Conservation (phyloP, 1,140 invertebrate genomes). For the Mactra quadrangularis region DNA sequence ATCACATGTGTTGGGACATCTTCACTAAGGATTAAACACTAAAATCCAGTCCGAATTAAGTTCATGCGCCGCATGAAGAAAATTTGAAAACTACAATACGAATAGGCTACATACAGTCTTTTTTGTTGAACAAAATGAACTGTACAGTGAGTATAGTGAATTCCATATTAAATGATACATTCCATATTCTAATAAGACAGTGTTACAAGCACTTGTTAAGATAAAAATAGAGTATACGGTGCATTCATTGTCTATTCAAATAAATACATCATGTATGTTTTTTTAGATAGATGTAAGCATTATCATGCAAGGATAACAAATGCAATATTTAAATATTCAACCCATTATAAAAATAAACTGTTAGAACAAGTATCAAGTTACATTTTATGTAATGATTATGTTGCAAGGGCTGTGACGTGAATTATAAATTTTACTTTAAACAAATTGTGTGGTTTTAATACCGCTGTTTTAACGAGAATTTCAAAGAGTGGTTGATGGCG, state of each 20-base stretch:
- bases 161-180: no score
- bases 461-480: constrained; percentile 13
- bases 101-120: no score
- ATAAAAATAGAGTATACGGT: not conserved
- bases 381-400: not conserved
- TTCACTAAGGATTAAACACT: no score
- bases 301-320: not conserved
- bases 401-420: not conserved
- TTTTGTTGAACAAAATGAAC: no score
- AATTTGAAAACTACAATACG: no score
- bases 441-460: constrained; percentile 9
- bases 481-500: not conserved
- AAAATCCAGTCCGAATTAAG: no score
- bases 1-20: no score
- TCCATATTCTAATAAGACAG: no score
- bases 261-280: no score
- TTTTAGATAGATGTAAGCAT: not conserved
- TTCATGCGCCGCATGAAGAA: no score
- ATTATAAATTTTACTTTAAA: constrained; percentile 36
- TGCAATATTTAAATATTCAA: not conserved
- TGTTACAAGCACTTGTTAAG: no score
- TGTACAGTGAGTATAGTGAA: no score
- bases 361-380: not conserved
- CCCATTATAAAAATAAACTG: not conserved
- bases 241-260: not conserved